phyloP scores from a whole-genome alignment of 2,888 invertebrate species.

The Aspidiotus rigidus region DNA sequence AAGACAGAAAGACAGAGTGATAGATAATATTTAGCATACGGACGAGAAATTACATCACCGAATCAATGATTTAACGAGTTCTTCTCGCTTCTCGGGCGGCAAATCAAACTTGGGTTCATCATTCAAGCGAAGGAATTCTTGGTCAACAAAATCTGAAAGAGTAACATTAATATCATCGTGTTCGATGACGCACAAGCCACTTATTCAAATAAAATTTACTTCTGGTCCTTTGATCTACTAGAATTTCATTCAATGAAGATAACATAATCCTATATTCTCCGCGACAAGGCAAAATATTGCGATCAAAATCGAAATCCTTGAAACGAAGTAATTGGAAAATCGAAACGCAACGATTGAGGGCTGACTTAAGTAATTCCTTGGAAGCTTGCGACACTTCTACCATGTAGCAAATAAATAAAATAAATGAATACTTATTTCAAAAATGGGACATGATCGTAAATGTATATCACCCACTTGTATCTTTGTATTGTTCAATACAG shows the following conservation, averaged over 20 bases:
- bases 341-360: neutral
- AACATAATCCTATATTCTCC: slow-evolving; percentile 19
- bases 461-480: neutral
- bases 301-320: slow-evolving; percentile 19
- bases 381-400: slow-evolving; percentile 3
- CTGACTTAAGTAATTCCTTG: neutral
- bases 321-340: slow-evolving; percentile 17
- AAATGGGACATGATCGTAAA: neutral
- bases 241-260: neutral
- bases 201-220: slow-evolving; percentile 3
- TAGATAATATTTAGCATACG: too few relatives aligned
- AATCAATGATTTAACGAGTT: neutral
- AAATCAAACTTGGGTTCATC: neutral
- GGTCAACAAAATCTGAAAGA: neutral
- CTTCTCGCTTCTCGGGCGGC: neutral
- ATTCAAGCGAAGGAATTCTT: neutral
- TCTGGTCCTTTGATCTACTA: neutral
- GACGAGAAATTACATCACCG: too few relatives aligned
- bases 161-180: neutral
- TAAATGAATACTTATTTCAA: neutral
- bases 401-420: neutral
- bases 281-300: slow-evolving; percentile 8
- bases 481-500: slow-evolving; percentile 6
- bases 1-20: too few relatives aligned
- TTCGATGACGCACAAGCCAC: too few relatives aligned